A percentile compares a stretch with the other conserved stretches of the same genome.
phyloP scores from a whole-genome alignment of 2,113 vertebrate species.

The Excalfactoria chinensis region DNA sequence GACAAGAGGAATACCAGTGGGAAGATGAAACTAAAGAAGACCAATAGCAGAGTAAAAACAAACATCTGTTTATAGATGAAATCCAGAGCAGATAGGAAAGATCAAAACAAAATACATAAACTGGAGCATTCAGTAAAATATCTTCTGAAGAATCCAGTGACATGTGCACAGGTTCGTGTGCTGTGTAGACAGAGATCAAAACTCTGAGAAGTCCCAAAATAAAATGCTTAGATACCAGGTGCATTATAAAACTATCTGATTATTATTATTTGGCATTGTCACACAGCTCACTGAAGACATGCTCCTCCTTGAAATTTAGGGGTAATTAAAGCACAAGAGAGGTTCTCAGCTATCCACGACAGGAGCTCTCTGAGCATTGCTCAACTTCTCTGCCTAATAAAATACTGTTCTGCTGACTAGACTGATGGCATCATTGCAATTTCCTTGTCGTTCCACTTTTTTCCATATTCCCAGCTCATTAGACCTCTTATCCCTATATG shows the following conservation, averaged over 20 bases:
- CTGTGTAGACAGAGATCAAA: neutral
- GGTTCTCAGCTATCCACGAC: conserved; percentile 28
- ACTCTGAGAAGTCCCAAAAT: neutral
- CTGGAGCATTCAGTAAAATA: neutral
- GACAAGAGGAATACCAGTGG: neutral
- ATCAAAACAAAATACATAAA: neutral
- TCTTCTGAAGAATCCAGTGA: neutral
- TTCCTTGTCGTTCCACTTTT: conserved; percentile 18
- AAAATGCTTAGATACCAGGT: neutral
- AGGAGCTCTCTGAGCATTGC: conserved; percentile 34
- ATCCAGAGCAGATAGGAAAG: neutral
- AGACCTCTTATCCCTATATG: conserved; percentile 17
- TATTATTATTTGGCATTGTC: neutral
- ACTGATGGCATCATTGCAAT: conserved; percentile 58
- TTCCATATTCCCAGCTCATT: conserved; percentile 22
- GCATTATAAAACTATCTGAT: neutral
- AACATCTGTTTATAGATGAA: neutral
- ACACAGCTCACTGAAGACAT: neutral
- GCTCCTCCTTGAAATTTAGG: neutral
- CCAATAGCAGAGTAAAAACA: neutral
- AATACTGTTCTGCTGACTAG: conserved; percentile 51
- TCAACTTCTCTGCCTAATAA: conserved; percentile 60
- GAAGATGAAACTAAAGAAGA: neutral
- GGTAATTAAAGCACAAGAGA: conserved; percentile 19
- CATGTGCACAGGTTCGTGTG: neutral